Conservation (phyloP, 30 jellyfish, hydroid and myxozoan species). For the Hydractinia symbiolongicarpus region DNA sequence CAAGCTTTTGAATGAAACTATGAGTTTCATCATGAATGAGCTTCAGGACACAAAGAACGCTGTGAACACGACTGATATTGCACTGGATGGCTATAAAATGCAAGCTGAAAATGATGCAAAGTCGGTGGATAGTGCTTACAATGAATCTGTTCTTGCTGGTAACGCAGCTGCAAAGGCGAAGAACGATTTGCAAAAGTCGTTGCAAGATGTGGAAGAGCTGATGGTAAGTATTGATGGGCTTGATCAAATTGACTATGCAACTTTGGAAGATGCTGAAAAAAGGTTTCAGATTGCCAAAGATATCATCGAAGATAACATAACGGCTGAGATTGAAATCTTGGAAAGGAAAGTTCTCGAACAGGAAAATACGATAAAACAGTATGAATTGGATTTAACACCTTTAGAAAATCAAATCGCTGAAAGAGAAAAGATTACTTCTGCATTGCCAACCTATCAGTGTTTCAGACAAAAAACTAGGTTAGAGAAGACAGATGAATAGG, state of each 20-base stretch:
- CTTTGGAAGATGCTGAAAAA: constrained; percentile 79
- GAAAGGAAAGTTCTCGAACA: constrained; percentile 44
- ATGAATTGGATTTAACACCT: constrained; percentile 63
- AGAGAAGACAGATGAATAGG: not conserved
- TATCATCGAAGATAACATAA: constrained; percentile 39
- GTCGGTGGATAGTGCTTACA: constrained; percentile 48
- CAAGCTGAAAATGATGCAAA: constrained; percentile 56
- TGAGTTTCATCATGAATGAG: constrained; percentile 25
- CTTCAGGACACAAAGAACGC: constrained; percentile 37
- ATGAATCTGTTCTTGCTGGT: constrained; percentile 11
- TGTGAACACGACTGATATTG: constrained; percentile 22
- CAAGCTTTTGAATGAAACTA: constrained; percentile 17
- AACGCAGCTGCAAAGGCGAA: constrained; percentile 38
- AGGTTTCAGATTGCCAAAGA: constrained; percentile 60
- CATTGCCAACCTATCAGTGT: constrained; percentile 13
- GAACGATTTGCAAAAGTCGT: constrained; percentile 24
- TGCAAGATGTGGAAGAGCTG: constrained; percentile 64
- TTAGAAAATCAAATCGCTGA: constrained; percentile 20
- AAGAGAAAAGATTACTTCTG: constrained; percentile 1
- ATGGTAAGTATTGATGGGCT: constrained; percentile 45
- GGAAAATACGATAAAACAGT: constrained; percentile 19
- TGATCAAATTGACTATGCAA: constrained; percentile 45
- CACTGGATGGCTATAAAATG: constrained; percentile 43
- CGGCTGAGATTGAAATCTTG: constrained; percentile 50
- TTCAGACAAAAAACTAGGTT: constrained; percentile 2